Evolutionary conservation across 1,140 invertebrate genomes (phyloP).

Genomic region (Drosophila cardini): DNA sequence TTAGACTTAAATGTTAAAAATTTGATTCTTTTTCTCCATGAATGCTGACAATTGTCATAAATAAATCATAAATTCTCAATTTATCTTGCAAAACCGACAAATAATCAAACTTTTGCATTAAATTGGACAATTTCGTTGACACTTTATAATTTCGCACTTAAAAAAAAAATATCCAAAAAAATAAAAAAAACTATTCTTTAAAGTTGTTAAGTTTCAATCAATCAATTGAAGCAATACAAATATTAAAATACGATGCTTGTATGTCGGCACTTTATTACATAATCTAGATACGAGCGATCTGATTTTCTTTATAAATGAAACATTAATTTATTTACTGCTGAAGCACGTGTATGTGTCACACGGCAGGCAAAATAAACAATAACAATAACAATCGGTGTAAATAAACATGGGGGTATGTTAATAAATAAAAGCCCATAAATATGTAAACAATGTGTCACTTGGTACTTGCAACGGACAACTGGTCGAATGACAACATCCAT

Average conservation of each 20-base stretch:
- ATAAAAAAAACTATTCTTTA: background rate
- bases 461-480: conserved; percentile 51
- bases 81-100: conserved; percentile 3
- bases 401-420: conserved; percentile 60
- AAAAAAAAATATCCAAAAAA: conserved; percentile 5
- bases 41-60: too few species aligned
- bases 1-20: background rate
- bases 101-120: background rate
- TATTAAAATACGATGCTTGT: conserved; percentile 1
- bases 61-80: conserved; percentile 1
- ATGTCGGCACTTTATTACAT: conserved; percentile 17
- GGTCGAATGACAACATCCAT: conserved; percentile 21
- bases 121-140: background rate
- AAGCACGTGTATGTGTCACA: conserved; percentile 35
- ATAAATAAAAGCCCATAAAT: conserved; percentile 71
- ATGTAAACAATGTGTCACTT: conserved; percentile 68
- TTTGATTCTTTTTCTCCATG: too few species aligned
- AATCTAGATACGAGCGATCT: conserved; percentile 23
- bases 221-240: conserved; percentile 55
- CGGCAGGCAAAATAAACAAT: conserved; percentile 13
- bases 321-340: conserved; percentile 74
- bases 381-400: conserved; percentile 30
- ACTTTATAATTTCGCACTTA: conserved; percentile 28
- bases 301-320: conserved; percentile 67
- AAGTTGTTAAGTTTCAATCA: conserved; percentile 39